A percentile compares a stretch with the other conserved stretches of the same genome.
These are phyloP conservation scores for Cyanoramphus novaezelandiae DNA, from an alignment of 2,113 vertebrate species.

Conservation along the genomic window DNA sequence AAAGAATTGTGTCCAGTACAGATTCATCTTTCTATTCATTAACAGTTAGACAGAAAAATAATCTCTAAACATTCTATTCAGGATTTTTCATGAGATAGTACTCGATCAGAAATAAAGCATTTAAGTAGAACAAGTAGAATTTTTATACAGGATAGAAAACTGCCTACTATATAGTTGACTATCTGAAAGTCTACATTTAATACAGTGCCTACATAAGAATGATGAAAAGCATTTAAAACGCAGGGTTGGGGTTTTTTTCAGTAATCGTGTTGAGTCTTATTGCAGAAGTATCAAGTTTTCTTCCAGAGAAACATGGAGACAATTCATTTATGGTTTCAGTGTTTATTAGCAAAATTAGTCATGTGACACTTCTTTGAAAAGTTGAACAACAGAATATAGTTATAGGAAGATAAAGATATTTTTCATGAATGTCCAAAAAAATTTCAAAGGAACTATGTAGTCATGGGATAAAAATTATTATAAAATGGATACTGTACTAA, in stretches of 20 bases:
- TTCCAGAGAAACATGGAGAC: neutral
- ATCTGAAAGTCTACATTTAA: neutral
- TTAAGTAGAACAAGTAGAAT: neutral
- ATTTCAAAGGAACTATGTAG: neutral
- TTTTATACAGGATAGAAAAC: neutral
- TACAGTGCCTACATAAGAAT: neutral
- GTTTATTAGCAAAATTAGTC: neutral
- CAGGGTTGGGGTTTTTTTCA: neutral
- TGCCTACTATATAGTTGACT: neutral
- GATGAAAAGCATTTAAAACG: neutral
- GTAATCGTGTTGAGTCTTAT: neutral
- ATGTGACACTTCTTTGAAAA: neutral
- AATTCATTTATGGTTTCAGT: neutral
- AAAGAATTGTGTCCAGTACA: neutral
- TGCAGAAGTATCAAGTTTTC: neutral
- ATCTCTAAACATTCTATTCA: neutral
- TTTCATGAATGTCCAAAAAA: neutral
- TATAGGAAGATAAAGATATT: neutral
- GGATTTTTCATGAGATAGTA: neutral
- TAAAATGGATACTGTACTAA: neutral
- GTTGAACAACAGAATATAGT: neutral
- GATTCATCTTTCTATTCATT: neutral
- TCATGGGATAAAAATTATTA: neutral
- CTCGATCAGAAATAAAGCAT: neutral
- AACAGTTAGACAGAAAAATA: neutral